A percentile compares a stretch with the other conserved stretches of the same genome.
phyloP scores from a whole-genome alignment of 2,113 vertebrate species.

The Promerops cafer region DNA sequence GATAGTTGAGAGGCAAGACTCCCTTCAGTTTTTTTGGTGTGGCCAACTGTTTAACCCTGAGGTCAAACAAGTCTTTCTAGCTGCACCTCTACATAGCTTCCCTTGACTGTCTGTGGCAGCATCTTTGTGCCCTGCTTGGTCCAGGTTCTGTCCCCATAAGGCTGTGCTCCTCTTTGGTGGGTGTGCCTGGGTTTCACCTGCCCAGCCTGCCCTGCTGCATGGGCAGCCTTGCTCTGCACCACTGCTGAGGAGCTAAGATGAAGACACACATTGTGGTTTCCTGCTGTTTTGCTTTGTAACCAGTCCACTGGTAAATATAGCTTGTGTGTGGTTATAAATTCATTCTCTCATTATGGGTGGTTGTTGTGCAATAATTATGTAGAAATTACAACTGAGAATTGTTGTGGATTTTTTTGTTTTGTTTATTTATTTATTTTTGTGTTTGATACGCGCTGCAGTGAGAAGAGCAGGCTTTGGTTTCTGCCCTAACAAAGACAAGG shows the following conservation, averaged over 20 bases:
- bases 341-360: conserved; percentile 6
- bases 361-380: conserved; percentile 37
- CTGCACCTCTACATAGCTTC: background rate
- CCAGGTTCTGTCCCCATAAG: background rate
- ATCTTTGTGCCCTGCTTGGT: background rate
- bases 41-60: background rate
- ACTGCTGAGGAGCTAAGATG: background rate
- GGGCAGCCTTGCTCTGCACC: background rate
- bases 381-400: background rate
- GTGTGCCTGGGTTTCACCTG: background rate
- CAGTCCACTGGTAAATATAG: conserved; percentile 36
- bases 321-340: conserved; percentile 35
- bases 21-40: background rate
- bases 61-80: background rate
- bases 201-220: rapidly evolving
- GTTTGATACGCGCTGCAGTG: background rate
- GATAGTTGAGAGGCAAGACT: background rate
- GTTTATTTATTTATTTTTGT: background rate
- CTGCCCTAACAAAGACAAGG: background rate
- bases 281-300: conserved; percentile 57
- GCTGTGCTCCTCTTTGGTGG: background rate
- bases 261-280: conserved; percentile 36
- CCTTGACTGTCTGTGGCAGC: background rate
- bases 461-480: background rate
- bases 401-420: background rate